Evolutionary conservation across 2,888 invertebrate genomes (phyloP).

Genomic region (Muschampia plurimacula): DNA sequence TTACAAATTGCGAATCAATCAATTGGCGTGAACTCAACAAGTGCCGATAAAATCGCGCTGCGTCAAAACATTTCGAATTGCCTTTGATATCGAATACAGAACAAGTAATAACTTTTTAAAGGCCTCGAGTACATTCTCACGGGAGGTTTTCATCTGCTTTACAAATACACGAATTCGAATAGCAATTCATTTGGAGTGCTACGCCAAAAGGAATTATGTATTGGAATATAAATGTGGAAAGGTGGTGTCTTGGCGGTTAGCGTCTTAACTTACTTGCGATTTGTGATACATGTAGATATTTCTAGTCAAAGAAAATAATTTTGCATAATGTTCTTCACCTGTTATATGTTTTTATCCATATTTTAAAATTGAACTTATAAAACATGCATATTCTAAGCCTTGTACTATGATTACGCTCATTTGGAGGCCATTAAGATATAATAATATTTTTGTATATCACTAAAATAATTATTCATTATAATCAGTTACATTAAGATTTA

Average conservation of each 20-base stretch:
- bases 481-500: no score
- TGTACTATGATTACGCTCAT: no score
- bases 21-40: conserved; percentile 35
- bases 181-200: conserved; percentile 25
- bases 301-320: neutral
- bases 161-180: conserved; percentile 22
- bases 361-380: no score
- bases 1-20: conserved; percentile 26
- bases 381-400: no score
- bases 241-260: conserved; percentile 14
- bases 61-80: conserved; percentile 38
- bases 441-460: no score
- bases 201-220: conserved; percentile 24
- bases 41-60: conserved; percentile 38
- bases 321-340: neutral
- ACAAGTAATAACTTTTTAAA: conserved; percentile 39
- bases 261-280: neutral
- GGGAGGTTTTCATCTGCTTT: conserved; percentile 31
- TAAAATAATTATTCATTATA: no score
- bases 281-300: neutral
- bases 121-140: conserved; percentile 33
- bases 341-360: no score
- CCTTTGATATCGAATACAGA: conserved; percentile 36
- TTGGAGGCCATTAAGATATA: no score
- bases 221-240: conserved; percentile 23